Base-by-base conservation (phyloP, 2,797 vertebrate species). In the Otolemur crassicaudatus region DNA sequence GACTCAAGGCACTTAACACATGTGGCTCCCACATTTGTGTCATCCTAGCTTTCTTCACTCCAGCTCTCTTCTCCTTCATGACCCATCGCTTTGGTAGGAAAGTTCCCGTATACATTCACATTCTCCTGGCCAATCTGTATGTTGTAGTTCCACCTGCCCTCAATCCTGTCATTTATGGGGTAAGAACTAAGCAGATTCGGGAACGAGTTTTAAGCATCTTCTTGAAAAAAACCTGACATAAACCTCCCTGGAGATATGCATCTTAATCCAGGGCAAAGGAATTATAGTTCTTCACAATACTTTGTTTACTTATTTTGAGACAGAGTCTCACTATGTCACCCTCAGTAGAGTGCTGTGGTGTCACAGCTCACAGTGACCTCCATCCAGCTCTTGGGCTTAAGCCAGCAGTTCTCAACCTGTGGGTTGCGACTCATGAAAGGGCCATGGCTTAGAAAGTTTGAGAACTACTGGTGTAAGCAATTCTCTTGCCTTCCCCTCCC, bases 1-100 rank as follows among this genome's bases (percentile, higher is more conserved):
- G 67, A n/a, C 88, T 91, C 73, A 98, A 96, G 79, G 93, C 97
- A 2, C 88, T 98, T 29, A 75, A 90, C 7, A 97, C 94, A 12
- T 98, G 97, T 0, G 56, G 97, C 11, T 96, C 83, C 82, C 97
- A 96, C 5, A 22, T 95, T 13, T 93, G 72, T 7, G 0, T 97
- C 75, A 96, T 96, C 27, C 79, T 98, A 31, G 13, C 65, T 7
- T 96, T 98, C 37, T 96, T 96, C 58, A 0, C 22, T 0, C 95
- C 95, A 7, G 95, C 97, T 3, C 16, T 53, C 0, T 97, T 98
- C 90, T 97, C 97, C 43, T 77, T 82, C 31, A 69, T 95, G 81
- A 93, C 91, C 22, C 93, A 95, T 22, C 1, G 46, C 4, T 93
- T 96, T 96, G 91, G 91, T 13, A 85, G 46, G 29, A 93, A 91